phyloP scores from a whole-genome alignment of 2,113 vertebrate genomes.

The Alligator mississippiensis region DNA sequence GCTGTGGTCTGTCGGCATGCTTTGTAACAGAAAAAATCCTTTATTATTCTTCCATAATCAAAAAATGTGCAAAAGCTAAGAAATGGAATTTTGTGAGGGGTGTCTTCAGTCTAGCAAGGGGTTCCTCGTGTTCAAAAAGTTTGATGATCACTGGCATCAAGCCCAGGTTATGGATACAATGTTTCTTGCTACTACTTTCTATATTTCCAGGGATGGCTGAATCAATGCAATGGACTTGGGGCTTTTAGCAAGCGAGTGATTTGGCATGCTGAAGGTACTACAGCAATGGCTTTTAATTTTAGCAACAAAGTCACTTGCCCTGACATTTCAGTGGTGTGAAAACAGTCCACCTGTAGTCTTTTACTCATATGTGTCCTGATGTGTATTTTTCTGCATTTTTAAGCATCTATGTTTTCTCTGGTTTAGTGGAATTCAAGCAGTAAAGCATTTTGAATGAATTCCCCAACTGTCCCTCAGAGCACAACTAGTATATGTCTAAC shows the following conservation, averaged over 20 bases:
- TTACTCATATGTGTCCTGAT: background rate
- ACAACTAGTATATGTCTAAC: background rate
- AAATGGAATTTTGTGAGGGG: no score
- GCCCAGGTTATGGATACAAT: background rate
- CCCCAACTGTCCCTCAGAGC: background rate
- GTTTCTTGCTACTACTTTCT: background rate
- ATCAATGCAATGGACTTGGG: accelerated
- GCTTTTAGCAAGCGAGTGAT: background rate
- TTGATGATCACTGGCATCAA: background rate
- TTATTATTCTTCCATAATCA: no score
- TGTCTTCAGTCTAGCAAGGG: no score
- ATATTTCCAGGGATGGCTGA: background rate
- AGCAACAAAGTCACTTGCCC: background rate
- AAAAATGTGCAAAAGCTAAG: no score
- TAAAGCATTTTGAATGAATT: background rate
- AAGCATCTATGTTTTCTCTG: background rate
- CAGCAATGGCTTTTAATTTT: no score
- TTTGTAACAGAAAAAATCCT: no score
- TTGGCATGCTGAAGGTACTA: background rate
- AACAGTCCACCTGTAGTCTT: background rate
- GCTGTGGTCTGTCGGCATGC: no score
- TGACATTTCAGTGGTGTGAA: accelerated
- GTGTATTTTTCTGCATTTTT: background rate
- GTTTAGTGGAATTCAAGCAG: background rate
- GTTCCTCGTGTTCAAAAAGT: no score